Base-by-base conservation (phyloP, 2,888 invertebrate species). In the Diploptera punctata region DNA sequence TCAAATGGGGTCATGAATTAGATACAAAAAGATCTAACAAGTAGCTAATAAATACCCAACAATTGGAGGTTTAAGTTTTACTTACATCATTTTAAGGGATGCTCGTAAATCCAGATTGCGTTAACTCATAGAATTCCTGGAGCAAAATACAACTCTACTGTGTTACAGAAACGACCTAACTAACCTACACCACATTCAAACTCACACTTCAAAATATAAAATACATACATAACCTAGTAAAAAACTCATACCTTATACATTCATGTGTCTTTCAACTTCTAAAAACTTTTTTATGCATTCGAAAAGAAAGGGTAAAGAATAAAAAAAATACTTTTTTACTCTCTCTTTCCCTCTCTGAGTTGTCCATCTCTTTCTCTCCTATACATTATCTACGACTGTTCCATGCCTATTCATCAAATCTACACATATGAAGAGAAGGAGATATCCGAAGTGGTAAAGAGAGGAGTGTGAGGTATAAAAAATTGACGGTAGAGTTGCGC, bases 371-470 rank as follows among this genome's bases (percentile, higher is more conserved):
- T 72, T 38, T 62, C 43, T 68, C 72, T 47, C 61, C 44, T 61
- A 47, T 65, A 24, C n/a, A 65, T 65, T 65, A 65, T 47, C 65
- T 65, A 47, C 19, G 47, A 24, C 68, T 49, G 16, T 21, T 19
- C 31, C 61, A 72, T 72, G 68, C 62, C 49, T 72, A 72, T 72
- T 72, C 72, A 72, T 68, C 72, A 68, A 60, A 43, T 33, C 68
- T 33, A 62, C 68, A 65, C 31, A 38, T 67, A 54, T 57, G 47
- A 67, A 68, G 67, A 71, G 43, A 67, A 68, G 31, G 71, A 52
- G 71, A 52, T 65, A 29, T 29, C 67, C 57, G 29, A 29, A 13
- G 29, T 57, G n/a, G 21, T 21, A 57, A 69, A 60, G 33, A 60
- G 43, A 33, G 24, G 57, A 33, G 21, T 19, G n/a, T 54, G 21